Evolutionary conservation across 2,888 invertebrate genomes (phyloP).

Genomic region (Hyles lineata): DNA sequence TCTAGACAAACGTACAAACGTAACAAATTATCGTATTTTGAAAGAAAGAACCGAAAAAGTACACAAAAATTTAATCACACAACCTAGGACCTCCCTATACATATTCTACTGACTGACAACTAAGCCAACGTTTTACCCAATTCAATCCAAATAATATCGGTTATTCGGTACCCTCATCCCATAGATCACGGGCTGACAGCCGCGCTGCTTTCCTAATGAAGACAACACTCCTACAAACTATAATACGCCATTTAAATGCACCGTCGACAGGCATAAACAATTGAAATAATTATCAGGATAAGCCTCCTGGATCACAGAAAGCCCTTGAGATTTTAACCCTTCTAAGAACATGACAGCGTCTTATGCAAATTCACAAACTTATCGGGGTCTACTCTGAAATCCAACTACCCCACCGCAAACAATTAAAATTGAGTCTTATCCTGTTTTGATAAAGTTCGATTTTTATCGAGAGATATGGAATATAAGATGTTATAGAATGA

Average conservation of each 20-base stretch:
- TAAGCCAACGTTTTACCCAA: conserved; percentile 30
- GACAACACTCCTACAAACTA: conserved; percentile 79
- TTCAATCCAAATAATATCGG: conserved; percentile 51
- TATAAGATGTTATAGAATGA: conserved; percentile 44
- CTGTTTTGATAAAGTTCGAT: conserved; percentile 20
- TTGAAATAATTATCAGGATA: conserved; percentile 85
- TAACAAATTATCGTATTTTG: not conserved
- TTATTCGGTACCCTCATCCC: conserved; percentile 41
- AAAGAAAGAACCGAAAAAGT: not conserved
- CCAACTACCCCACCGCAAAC: conserved; percentile 29
- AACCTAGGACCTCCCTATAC: not conserved
- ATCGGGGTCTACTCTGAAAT: conserved; percentile 45
- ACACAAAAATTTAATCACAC: not conserved
- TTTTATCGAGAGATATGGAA: conserved; percentile 34
- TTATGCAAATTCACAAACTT: conserved; percentile 83
- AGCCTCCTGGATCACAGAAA: conserved; percentile 78
- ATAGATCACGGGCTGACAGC: conserved; percentile 75
- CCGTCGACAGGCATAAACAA: conserved; percentile 84
- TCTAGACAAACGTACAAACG: not conserved
- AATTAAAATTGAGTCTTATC: conserved; percentile 39
- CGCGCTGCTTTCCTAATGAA: conserved; percentile 69
- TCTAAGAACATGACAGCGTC: conserved; percentile 79
- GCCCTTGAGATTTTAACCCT: conserved; percentile 83
- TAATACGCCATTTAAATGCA: conserved; percentile 84
- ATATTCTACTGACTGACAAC: not conserved